Conservation (phyloP, 2,888 invertebrate species). For the Heliconius ismenius region DNA sequence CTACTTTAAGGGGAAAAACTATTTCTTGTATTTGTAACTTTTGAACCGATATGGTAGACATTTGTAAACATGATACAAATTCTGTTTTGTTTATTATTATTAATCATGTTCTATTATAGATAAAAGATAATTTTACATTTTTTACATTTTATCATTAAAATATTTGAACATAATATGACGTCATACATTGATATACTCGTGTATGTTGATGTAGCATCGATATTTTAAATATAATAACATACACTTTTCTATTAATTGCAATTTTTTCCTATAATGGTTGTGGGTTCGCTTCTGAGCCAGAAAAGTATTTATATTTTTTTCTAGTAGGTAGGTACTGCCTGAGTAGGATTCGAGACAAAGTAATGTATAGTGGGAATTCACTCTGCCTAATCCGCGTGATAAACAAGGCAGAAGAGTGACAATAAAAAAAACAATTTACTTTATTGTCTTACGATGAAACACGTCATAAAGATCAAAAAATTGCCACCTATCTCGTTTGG, state of each 20-base stretch:
- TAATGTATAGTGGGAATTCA: no score
- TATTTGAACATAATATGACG: background rate
- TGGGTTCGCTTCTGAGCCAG: no score
- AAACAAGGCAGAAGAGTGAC: no score
- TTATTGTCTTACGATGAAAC: no score
- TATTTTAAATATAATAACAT: background rate
- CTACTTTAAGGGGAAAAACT: background rate
- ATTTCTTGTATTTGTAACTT: conserved; percentile 2
- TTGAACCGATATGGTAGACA: background rate
- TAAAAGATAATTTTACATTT: conserved; percentile 1
- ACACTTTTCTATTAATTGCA: background rate
- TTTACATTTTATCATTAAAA: conserved; percentile 1
- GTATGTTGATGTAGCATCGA: background rate
- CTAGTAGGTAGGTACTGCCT: no score
- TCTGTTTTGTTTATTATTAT: background rate
- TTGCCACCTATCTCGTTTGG: no score
- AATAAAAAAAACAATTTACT: no score
- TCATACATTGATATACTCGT: background rate
- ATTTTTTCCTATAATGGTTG: no score
- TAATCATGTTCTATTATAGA: background rate
- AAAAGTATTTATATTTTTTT: no score
- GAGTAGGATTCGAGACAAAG: no score
- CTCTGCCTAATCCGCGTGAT: no score
- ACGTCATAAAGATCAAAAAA: no score
- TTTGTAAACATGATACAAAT: background rate